Percentiles rank a stretch among this genome's conserved stretches.
Conservation (phyloP, 1,140 invertebrate genomes). For the Penaeus vannamei region DNA sequence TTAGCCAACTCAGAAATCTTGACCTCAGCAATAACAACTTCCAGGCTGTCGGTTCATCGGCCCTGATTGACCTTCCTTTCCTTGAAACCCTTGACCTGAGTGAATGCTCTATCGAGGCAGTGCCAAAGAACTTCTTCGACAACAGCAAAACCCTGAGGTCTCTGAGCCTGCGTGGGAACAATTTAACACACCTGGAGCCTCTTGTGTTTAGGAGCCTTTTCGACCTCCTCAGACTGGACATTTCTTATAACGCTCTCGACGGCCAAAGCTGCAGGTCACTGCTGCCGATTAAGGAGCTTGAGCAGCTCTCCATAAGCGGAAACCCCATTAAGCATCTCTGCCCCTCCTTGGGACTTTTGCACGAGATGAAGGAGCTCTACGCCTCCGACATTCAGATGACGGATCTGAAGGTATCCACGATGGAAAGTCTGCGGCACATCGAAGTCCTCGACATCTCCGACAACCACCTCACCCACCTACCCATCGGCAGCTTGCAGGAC, state of each 20-base stretch:
- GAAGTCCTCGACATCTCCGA: constrained; percentile 83
- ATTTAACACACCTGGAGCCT: constrained; percentile 70
- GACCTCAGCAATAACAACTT: constrained; percentile 85
- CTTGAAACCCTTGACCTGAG: constrained; percentile 81
- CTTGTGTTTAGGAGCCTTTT: constrained; percentile 54
- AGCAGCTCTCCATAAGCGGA: constrained; percentile 60
- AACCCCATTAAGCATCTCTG: constrained; percentile 60
- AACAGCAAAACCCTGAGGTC: constrained; percentile 78
- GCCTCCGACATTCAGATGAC: constrained; percentile 73
- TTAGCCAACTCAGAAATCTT: constrained; percentile 73
- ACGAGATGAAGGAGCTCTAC: constrained; percentile 52
- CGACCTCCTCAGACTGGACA: constrained; percentile 59
- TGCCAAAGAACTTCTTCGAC: constrained; percentile 74
- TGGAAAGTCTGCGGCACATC: constrained; percentile 82
- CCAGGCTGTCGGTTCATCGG: constrained; percentile 74
- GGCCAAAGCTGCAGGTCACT: constrained; percentile 55
- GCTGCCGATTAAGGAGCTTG: constrained; percentile 40
- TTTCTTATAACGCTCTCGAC: constrained; percentile 54
- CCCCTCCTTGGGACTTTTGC: constrained; percentile 44
- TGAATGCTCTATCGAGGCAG: constrained; percentile 88
- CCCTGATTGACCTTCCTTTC: constrained; percentile 82
- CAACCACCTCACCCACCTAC: constrained; percentile 84
- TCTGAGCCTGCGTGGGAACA: constrained; percentile 89
- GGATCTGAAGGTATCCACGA: constrained; percentile 83
- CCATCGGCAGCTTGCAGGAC: constrained; percentile 76